Evolutionary conservation across 2,797 vertebrate species (phyloP).

Genomic region (Anniella stebbinsi): DNA sequence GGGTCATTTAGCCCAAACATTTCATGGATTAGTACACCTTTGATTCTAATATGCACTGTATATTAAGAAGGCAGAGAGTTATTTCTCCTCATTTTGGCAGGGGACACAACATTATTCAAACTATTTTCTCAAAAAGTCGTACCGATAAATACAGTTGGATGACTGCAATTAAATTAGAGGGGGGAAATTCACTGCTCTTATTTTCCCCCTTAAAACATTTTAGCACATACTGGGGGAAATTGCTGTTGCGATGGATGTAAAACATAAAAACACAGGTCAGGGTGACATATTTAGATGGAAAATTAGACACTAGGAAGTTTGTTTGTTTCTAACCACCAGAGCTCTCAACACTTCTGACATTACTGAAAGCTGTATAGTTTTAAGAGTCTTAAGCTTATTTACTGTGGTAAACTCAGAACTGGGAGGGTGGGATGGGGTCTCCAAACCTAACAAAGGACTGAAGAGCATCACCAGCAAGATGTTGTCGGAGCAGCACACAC

Average conservation of each 20-base stretch:
- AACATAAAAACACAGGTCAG: slow-evolving; percentile 20
- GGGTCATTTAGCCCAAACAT: neutral
- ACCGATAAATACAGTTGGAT: slow-evolving; percentile 13
- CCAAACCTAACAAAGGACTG: neutral
- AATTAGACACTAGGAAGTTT: slow-evolving; percentile 19
- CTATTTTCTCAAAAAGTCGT: neutral
- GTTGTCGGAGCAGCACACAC: neutral
- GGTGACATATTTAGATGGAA: slow-evolving; percentile 30
- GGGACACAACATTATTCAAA: slow-evolving; percentile 19
- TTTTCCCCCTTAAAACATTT: neutral
- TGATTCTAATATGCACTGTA: neutral
- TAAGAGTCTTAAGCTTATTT: slow-evolving; percentile 11
- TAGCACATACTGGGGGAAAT: slow-evolving; percentile 16
- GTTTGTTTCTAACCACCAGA: slow-evolving; percentile 26
- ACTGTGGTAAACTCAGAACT: slow-evolving; percentile 14
- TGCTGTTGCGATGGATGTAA: neutral
- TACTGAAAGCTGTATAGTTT: slow-evolving; percentile 23
- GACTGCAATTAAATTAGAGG: slow-evolving; percentile 14
- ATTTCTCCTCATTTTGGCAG: neutral
- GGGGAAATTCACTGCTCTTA: slow-evolving; percentile 28
- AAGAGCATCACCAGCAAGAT: slow-evolving; percentile 48
- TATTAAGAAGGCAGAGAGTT: neutral
- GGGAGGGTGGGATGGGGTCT: neutral
- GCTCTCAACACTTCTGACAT: slow-evolving; percentile 36
- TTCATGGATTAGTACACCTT: neutral